Conservation (phyloP, 1,140 invertebrate genomes). For the Cotesia typhae region DNA sequence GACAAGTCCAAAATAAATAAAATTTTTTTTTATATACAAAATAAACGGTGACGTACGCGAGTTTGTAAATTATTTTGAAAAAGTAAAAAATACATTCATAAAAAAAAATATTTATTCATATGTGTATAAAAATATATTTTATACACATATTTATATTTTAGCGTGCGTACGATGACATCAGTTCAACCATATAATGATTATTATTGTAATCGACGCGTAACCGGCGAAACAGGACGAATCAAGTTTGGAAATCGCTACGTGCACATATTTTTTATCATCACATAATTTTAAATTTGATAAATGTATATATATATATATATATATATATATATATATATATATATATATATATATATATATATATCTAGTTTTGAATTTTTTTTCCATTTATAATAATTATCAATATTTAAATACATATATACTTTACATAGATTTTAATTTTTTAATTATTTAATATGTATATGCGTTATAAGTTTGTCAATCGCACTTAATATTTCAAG, state of each 20-base stretch:
- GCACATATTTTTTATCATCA: constrained; percentile 20
- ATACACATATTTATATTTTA: constrained; percentile 7
- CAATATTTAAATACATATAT: constrained; percentile 30
- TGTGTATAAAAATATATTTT: no score
- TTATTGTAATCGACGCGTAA: constrained; percentile 9
- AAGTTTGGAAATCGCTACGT: constrained; percentile 19
- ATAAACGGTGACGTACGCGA: no score
- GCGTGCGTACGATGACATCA: constrained; percentile 20
- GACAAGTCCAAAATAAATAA: background rate
- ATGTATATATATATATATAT: constrained; percentile 27
- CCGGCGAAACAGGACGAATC: constrained; percentile 18
- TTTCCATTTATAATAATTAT: constrained; percentile 10
- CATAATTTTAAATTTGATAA: constrained; percentile 14
- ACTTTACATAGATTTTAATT: background rate
- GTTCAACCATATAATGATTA: background rate
- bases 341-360: constrained; percentile 24
- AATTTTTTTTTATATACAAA: no score
- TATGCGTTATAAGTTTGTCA: constrained; percentile 26
- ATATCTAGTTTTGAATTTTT: background rate
- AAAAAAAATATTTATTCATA: background rate
- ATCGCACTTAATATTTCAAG: constrained; percentile 10
- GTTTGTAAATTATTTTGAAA: background rate
- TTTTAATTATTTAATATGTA: constrained; percentile 20
- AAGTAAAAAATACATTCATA: background rate
- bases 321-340: constrained; percentile 1